Evolutionary conservation across 2,888 invertebrate genomes (phyloP), one percentile per base, ranked within the genome.

Genomic region (Dromius quadrimaculatus): DNA sequence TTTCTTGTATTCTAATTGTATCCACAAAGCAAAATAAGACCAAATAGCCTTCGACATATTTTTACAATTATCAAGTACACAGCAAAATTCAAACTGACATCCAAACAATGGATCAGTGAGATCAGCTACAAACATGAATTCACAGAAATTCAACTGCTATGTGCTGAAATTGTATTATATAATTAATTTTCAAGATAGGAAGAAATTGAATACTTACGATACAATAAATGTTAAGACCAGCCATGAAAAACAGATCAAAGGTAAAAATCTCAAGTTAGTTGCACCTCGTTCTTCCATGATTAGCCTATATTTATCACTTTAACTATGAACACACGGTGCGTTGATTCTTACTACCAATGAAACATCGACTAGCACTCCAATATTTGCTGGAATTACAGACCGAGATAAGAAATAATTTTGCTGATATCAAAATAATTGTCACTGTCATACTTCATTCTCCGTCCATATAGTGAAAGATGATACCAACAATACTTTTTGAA

Each of bases 231-330:
- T 65, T 8, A 34, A 36, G 8, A 65, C 20, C 4, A 65, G 50
- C 64, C 64, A 65, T 6, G 50, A 17, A 22, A 65, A 65, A 19
- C 47, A 47, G 19, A 65, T 9, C n/a, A 65, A 32, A 1, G 64
- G 64, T 19, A 65, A 65, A 36, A 20, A 50, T 8, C 47, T 28
- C 15, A 65, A 45, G n/a, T 65, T 45, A 34, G 34, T 36, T 3
- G 11, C 15, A 19, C n/a, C 50, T 11, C 20, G 15, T 32, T 65
- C 34, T 9, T 20, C 11, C 64, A 65, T 65, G 20, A 20, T 61
- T 43, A 28, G 28, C 8, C 28, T 28, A 8, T 28, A 28, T 28
- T 3, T 28, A 28, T 5, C 8, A 28, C 8, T 28, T 8, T 28
- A 5, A 28, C 45, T 45, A 11, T 19, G 1, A 19, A 20, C 2